Conservation (phyloP, 1,140 invertebrate genomes). For the Apis florea region DNA sequence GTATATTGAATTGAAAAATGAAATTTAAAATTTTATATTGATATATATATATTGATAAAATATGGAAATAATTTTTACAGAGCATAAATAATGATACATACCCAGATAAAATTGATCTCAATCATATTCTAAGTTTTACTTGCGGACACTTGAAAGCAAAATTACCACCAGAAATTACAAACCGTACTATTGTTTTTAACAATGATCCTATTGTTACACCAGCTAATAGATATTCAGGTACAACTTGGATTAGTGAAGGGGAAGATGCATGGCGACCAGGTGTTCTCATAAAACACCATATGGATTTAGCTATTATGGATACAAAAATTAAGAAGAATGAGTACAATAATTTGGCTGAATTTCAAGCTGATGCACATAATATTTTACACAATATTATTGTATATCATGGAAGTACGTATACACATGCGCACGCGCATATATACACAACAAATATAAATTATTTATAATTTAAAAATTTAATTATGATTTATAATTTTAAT, state of each 20-base stretch:
- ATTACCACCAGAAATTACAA: slow-evolving; percentile 75
- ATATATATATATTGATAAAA: neutral
- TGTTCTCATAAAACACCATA: slow-evolving; percentile 76
- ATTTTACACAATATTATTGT: slow-evolving; percentile 77
- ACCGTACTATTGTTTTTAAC: slow-evolving; percentile 75
- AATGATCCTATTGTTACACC: slow-evolving; percentile 64
- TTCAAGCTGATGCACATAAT: slow-evolving; percentile 76
- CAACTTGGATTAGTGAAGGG: slow-evolving; percentile 76
- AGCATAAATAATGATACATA: slow-evolving; percentile 70
- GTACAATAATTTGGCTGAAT: slow-evolving; percentile 75
- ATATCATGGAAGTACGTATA: slow-evolving; percentile 73
- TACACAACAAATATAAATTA: too few species aligned
- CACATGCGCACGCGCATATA: too few species aligned
- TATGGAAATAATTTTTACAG: slow-evolving; percentile 56
- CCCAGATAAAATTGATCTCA: slow-evolving; percentile 69
- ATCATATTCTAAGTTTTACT: slow-evolving; percentile 74
- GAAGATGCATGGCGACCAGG: slow-evolving; percentile 76
- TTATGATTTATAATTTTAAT: neutral
- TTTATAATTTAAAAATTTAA: neutral
- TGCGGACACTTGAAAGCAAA: slow-evolving; percentile 77
- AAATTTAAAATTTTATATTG: neutral
- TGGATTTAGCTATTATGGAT: slow-evolving; percentile 78
- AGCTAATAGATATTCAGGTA: slow-evolving; percentile 68
- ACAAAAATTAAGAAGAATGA: slow-evolving; percentile 71
- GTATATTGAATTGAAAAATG: neutral